Evolutionary conservation across 2,797 vertebrate species (phyloP).

Genomic region (Clarias pachynema): DNA sequence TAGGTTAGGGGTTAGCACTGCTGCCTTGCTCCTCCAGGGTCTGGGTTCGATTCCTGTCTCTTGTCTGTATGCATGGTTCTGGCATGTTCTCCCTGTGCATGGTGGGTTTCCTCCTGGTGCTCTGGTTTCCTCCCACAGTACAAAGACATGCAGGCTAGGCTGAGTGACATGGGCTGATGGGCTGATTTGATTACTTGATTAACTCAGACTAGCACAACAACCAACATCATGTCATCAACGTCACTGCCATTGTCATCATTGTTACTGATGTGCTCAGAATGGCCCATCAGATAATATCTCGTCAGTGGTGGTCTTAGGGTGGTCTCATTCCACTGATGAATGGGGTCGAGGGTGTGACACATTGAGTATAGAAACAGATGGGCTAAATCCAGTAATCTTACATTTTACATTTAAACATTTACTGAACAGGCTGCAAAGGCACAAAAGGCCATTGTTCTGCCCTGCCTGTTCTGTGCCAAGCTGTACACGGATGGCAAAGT

Average conservation of each 20-base stretch:
- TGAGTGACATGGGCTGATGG: not conserved
- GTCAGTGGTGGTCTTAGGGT: too few relatives aligned
- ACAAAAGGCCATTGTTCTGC: conserved; percentile 53
- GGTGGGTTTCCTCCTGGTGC: too few relatives aligned
- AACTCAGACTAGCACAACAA: not conserved
- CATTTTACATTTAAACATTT: conserved; percentile 1
- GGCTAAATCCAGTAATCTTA: not conserved
- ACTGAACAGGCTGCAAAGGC: not conserved
- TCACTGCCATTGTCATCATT: not conserved
- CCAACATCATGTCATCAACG: not conserved
- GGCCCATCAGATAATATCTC: not conserved
- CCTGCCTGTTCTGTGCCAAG: conserved; percentile 22
- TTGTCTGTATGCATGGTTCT: too few relatives aligned
- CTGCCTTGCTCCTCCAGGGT: too few relatives aligned
- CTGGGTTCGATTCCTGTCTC: too few relatives aligned
- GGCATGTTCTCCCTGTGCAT: too few relatives aligned
- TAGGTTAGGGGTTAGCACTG: too few relatives aligned
- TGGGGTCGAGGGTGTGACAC: not conserved
- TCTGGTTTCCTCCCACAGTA: too few relatives aligned
- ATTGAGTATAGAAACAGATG: not conserved
- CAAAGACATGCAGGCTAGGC: too few relatives aligned
- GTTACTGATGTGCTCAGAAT: not conserved
- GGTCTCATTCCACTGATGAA: not conserved
- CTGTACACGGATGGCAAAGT: conserved; percentile 33
- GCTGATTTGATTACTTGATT: not conserved